Evolutionary conservation across 2,797 vertebrate genomes (phyloP), one percentile per base, ranked within the genome.

Genomic region (Spinus olivaceus): DNA sequence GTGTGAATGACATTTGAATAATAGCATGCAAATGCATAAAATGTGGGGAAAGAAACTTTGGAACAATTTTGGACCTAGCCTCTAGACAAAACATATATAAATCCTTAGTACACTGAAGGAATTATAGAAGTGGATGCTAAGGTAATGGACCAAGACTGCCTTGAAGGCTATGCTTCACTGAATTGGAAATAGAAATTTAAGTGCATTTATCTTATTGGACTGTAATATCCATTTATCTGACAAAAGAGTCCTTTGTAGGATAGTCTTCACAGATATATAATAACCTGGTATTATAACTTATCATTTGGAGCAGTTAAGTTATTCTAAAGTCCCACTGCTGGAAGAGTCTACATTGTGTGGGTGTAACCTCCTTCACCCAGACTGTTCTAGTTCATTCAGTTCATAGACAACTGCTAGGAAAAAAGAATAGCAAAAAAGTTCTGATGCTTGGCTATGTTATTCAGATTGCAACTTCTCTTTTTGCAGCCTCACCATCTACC

Each of bases 121-220:
- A 91, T 93, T 95, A 80, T 3, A 93, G 37, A 27, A 87, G 24
- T 59, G 35, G 30, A 57, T 81, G 60, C 60, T 85, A 77, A 64
- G 42, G 60, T 80, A 93, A 77, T 71, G 86, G 90, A 89, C 86
- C 57, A 93, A 80, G 51, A 69, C 47, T 76, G 49, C 64, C 67
- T 60, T 60, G 64, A 84, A 90, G 44, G 37, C 21, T 85, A 71
- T 21, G 67, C 83, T 93, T 92, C 90, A 71, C 21, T 90, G 78
- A 88, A 80, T 0, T 74, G 57, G 86, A 97, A 90, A 73, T 10
- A 85, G 71, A 90, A 81, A 95, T 85, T 80, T 78, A 93, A 82
- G 81, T 12, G 6, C 46, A 77, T 90, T 78, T 88, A 84, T 88
- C 10, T 88, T 90, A 76, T 12, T 64, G 8, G 64, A 56, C 33